phyloP scores from a whole-genome alignment of 2,113 vertebrate genomes.

The Trematocara marginatum region DNA sequence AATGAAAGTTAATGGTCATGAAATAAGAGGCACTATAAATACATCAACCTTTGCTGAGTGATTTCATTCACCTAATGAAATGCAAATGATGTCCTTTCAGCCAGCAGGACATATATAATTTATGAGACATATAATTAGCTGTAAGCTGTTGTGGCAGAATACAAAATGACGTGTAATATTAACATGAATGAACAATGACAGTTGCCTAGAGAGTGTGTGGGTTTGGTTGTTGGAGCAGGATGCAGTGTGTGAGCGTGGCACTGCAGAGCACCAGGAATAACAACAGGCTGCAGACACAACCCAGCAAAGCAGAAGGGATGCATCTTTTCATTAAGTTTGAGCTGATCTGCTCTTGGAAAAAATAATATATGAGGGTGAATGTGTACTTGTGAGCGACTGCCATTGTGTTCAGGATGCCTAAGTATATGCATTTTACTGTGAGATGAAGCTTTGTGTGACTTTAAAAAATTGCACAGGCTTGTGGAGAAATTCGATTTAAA shows the following conservation, averaged over 20 bases:
- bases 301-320: neutral
- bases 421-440: neutral
- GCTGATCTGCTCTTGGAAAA: neutral
- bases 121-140: conserved; percentile 62
- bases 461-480: neutral
- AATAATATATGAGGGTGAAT: neutral
- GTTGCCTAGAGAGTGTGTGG: conserved; percentile 36
- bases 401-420: neutral
- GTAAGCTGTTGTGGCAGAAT: conserved; percentile 64
- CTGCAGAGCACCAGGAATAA: conserved; percentile 47
- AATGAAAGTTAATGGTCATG: neutral
- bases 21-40: conserved; percentile 17
- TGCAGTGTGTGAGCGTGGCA: conserved; percentile 8
- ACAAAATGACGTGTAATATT: conserved; percentile 59
- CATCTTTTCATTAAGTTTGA: neutral
- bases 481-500: neutral
- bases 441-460: neutral
- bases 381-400: neutral
- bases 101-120: conserved; percentile 52
- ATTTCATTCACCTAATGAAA: conserved; percentile 44
- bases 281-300: conserved; percentile 41
- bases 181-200: conserved; percentile 60
- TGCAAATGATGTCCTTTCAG: conserved; percentile 51
- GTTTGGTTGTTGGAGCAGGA: conserved; percentile 6
- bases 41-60: conserved; percentile 23